These are phyloP conservation scores for Thysanoteuthis rhombus DNA, from an alignment of 2,888 invertebrate genomes.

Conservation along the genomic window DNA sequence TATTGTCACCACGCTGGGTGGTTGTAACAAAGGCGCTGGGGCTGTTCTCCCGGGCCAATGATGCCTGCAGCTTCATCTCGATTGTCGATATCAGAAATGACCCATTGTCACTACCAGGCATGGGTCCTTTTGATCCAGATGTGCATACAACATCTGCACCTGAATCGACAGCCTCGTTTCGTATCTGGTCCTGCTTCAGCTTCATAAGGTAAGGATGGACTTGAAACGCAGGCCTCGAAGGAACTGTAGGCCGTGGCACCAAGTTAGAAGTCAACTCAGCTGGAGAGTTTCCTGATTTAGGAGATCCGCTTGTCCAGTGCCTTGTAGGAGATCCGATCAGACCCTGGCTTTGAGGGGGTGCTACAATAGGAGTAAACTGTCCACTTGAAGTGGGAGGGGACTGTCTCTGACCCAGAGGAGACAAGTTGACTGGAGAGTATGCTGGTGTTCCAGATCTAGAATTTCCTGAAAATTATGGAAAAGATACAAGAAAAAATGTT, in stretches of 20 bases:
- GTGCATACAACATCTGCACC: constrained; percentile 57
- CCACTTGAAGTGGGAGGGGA: constrained; percentile 44
- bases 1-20: constrained; percentile 38
- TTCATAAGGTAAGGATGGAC: constrained; percentile 37
- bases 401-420: constrained; percentile 51
- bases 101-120: constrained; percentile 20
- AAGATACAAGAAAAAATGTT: neutral
- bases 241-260: constrained; percentile 48
- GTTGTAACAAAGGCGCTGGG: constrained; percentile 38
- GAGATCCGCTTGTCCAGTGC: constrained; percentile 58
- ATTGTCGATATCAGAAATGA: constrained; percentile 40
- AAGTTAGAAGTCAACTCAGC: constrained; percentile 62
- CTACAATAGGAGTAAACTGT: constrained; percentile 85
- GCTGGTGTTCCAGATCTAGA: constrained; percentile 93
- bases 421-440: constrained; percentile 70
- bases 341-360: constrained; percentile 57
- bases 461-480: constrained; percentile 69
- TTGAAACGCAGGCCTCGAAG: constrained; percentile 48
- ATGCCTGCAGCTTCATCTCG: constrained; percentile 47
- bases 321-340: constrained; percentile 57
- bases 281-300: constrained; percentile 60
- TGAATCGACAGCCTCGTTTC: constrained; percentile 55
- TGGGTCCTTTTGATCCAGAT: constrained; percentile 34
- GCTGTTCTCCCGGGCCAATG: constrained; percentile 34
- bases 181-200: constrained; percentile 49